phyloP scores from a whole-genome alignment of 1,140 invertebrate genomes.

The Hydropsyche tenuis region DNA sequence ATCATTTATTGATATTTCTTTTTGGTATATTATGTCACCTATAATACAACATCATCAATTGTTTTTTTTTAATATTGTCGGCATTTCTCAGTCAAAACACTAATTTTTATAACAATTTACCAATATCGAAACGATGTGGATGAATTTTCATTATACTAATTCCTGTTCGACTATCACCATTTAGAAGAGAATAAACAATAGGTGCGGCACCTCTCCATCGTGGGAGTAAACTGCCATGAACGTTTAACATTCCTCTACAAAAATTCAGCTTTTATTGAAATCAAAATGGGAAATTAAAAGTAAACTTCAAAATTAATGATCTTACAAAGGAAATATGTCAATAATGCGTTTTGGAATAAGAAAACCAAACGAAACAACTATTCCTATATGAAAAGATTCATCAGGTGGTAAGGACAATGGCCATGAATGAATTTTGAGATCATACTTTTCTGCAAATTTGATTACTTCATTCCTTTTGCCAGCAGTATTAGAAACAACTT shows the following conservation, averaged over 20 bases:
- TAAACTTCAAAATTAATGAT: conserved; percentile 42
- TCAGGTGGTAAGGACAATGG: conserved; percentile 55
- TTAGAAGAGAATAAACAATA: conserved; percentile 75
- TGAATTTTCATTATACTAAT: conserved; percentile 89
- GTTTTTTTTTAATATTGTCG: neutral
- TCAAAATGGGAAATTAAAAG: neutral
- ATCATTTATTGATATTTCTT: conserved; percentile 65
- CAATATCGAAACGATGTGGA: conserved; percentile 87
- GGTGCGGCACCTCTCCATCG: conserved; percentile 92
- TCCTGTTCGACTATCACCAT: conserved; percentile 84
- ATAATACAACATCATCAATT: conserved; percentile 32
- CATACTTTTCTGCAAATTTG: conserved; percentile 61
- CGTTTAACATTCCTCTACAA: conserved; percentile 86
- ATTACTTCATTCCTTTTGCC: conserved; percentile 62
- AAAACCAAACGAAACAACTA: conserved; percentile 77
- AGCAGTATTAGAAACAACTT: conserved; percentile 67
- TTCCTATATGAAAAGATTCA: conserved; percentile 67
- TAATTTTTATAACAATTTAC: too few species aligned
- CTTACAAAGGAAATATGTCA: conserved; percentile 68
- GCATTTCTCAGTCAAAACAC: too few species aligned
- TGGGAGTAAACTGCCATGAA: conserved; percentile 91
- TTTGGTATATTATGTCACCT: conserved; percentile 75
- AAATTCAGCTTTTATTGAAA: conserved; percentile 36
- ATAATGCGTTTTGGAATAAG: conserved; percentile 71
- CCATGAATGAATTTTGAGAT: conserved; percentile 65